Conservation (phyloP, 2,797 vertebrate genomes). For the Pantherophis alleghaniensis region DNA sequence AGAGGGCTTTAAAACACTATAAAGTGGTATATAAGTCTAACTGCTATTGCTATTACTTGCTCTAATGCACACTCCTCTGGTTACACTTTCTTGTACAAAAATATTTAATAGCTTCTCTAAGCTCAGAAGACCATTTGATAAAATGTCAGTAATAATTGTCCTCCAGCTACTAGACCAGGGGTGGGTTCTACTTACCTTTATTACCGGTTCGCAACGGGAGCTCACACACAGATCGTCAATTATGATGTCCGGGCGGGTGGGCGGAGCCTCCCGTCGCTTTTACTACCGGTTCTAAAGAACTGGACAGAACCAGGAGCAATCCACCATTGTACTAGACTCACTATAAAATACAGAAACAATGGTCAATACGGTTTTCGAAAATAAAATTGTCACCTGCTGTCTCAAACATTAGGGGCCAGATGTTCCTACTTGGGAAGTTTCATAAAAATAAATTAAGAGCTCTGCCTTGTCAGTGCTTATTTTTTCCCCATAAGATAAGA, state of each 20-base stretch:
- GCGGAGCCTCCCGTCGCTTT: no score
- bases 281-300: no score
- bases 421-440: not conserved
- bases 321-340: not conserved
- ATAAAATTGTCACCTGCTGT: not conserved
- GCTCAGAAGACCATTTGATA: not conserved
- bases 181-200: no score
- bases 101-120: not conserved
- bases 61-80: not conserved
- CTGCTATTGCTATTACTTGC: not conserved
- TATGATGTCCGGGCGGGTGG: no score
- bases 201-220: no score
- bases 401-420: not conserved
- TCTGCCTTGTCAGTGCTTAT: not conserved
- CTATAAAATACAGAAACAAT: not conserved
- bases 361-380: not conserved
- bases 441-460: not conserved
- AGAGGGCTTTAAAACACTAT: not conserved
- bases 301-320: no score
- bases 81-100: not conserved
- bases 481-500: not conserved
- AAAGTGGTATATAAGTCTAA: no score
- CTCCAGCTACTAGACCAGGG: not conserved
- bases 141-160: not conserved
- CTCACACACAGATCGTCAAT: no score